Conservation (phyloP, 1,140 invertebrate genomes). For the Pseudobourletiella spinata region DNA sequence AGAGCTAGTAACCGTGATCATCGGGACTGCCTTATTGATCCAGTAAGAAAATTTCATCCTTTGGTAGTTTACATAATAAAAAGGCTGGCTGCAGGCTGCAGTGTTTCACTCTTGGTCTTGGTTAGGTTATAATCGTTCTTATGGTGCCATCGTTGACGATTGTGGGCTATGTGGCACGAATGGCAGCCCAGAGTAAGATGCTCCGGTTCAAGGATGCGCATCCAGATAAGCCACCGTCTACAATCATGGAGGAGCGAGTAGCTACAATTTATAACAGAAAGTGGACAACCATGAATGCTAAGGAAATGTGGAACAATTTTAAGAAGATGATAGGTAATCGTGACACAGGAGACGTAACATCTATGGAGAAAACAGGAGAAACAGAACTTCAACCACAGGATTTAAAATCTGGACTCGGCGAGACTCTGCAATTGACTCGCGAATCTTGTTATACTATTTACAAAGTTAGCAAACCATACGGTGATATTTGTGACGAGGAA, state of each 20-base stretch:
- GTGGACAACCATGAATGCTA: constrained; percentile 18
- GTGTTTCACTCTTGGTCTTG: too few species aligned
- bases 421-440: too few species aligned
- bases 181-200: constrained; percentile 16
- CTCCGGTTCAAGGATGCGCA: neutral
- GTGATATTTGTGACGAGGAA: too few species aligned
- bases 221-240: neutral
- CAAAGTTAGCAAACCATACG: too few species aligned
- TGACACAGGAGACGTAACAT: too few species aligned
- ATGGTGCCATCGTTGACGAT: constrained; percentile 23
- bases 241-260: constrained; percentile 22
- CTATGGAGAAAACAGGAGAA: too few species aligned
- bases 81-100: neutral
- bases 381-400: too few species aligned
- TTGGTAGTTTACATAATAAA: neutral
- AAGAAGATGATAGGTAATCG: constrained; percentile 24
- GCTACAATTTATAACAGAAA: constrained; percentile 25
- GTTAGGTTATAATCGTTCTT: too few species aligned
- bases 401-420: too few species aligned
- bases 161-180: constrained; percentile 12
- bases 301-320: constrained; percentile 14
- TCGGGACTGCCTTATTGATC: constrained; percentile 14
- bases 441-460: too few species aligned
- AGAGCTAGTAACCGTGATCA: too few species aligned
- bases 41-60: neutral